Conservation (phyloP, 1,140 invertebrate genomes). For the Drosophila virilis region DNA sequence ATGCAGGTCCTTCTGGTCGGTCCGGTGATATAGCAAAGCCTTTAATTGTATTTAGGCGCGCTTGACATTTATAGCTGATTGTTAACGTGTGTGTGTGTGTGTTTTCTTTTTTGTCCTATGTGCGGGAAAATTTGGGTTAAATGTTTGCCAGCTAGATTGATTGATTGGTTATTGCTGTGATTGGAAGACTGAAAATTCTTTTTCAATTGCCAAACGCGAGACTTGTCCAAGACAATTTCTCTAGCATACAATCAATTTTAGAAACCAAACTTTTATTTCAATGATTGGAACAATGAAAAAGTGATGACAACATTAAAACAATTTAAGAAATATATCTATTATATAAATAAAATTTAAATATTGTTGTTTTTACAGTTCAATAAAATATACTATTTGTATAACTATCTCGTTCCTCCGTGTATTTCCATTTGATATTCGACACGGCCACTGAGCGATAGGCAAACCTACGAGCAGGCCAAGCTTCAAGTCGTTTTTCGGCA, state of each 20-base stretch:
- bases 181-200: constrained; percentile 15
- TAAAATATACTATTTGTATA: too few species aligned
- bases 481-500: constrained; percentile 11
- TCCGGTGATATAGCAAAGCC: constrained; percentile 32
- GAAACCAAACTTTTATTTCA: neutral
- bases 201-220: constrained; percentile 45
- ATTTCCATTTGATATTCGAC: too few species aligned
- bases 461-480: neutral
- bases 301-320: too few species aligned
- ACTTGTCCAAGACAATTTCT: constrained; percentile 3
- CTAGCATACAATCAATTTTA: too few species aligned
- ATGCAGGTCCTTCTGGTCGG: constrained; percentile 40
- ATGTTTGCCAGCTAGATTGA: constrained; percentile 55
- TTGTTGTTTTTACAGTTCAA: too few species aligned
- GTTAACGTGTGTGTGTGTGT: constrained; percentile 17
- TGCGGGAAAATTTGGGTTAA: constrained; percentile 32
- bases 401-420: too few species aligned
- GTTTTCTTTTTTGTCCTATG: too few species aligned
- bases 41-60: constrained; percentile 72
- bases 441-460: too few species aligned
- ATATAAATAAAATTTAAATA: too few species aligned
- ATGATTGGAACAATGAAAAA: neutral
- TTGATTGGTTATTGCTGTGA: constrained; percentile 55
- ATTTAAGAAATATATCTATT: too few species aligned
- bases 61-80: constrained; percentile 67